phyloP scores from a whole-genome alignment of 2,113 vertebrate species.

The Dolichallabes microphthalmus region DNA sequence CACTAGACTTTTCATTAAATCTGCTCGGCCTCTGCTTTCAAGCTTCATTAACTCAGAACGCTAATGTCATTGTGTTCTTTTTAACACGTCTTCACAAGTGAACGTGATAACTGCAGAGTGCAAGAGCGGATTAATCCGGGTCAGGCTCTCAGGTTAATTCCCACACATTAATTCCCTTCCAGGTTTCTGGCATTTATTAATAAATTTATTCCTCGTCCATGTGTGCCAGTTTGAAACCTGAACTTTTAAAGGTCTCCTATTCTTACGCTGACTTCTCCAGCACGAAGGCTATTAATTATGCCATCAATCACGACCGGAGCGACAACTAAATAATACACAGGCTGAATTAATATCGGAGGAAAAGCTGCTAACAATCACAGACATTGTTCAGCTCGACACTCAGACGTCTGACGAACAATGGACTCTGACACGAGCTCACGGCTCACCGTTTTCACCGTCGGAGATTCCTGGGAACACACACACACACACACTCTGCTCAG shows the following conservation, averaged over 20 bases:
- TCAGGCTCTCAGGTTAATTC: neutral
- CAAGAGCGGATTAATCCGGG: neutral
- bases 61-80: neutral
- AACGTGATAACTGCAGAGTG: neutral
- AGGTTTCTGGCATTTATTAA: neutral
- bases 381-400: slow-evolving; percentile 42
- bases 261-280: slow-evolving; percentile 61
- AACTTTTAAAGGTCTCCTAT: slow-evolving; percentile 9
- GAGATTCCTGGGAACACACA: neutral
- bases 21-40: neutral
- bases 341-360: slow-evolving; percentile 66
- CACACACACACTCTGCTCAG: neutral
- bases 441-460: neutral
- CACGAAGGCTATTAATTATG: slow-evolving; percentile 65
- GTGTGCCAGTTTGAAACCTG: slow-evolving; percentile 2
- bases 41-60: neutral
- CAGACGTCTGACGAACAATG: neutral
- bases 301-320: slow-evolving; percentile 68
- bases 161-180: neutral
- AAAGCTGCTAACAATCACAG: slow-evolving; percentile 61
- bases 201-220: neutral
- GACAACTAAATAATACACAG: slow-evolving; percentile 59
- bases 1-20: neutral
- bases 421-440: neutral
- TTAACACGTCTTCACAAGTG: neutral